Base-by-base conservation (phyloP, 2,797 vertebrate species). In the Peromyscus attwateri region DNA sequence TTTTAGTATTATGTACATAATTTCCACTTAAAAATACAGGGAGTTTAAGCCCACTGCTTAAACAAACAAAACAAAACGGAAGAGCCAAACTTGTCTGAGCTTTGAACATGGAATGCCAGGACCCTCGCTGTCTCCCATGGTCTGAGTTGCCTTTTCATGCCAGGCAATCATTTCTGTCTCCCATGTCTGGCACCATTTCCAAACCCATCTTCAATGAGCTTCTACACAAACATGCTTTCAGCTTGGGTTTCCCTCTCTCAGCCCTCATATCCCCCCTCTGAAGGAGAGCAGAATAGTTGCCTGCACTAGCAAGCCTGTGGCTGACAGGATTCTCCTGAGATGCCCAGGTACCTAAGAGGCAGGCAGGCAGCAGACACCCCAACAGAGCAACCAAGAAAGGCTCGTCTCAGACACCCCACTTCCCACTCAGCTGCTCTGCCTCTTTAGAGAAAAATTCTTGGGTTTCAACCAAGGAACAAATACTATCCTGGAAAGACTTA, bases 361-460 rank as follows among this genome's bases (percentile, higher is more conserved):
- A 29, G 16, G 40, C 8, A 25, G 8, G 1, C 68, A 40, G 17
- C 31, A 94, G 49, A 49, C 89, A 0, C 4, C 62, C 64, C 13
- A 37, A 73, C 40, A 57, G 31, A n/a, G 14, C 16, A 81, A 10
- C 55, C 17, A 6, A 29, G 19, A 23, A 57, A 43, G 3, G 4
- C 17, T 73, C 25, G 19, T 62, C 81, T 29, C 21, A 87, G 62
- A 70, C 11, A 70, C 19, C 29, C 60, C 83, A 14, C 21, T 34
- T 92, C 81, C 71, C n/a, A 21, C 37, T 55, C 57, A 27, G 8
- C 7, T 4, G 43, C 17, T 64, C 49, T 77, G 29, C 55, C 25
- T 73, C 62, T 85, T 95, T 66, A n/a, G 25, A 92, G 17, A 29
- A 6, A 94, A 77, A 95, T 66, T 43, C 31, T 88, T 52, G 31